These are phyloP conservation scores for Cepaea hortensis DNA, from an alignment of 2,888 invertebrate genomes.

Conservation along the genomic window DNA sequence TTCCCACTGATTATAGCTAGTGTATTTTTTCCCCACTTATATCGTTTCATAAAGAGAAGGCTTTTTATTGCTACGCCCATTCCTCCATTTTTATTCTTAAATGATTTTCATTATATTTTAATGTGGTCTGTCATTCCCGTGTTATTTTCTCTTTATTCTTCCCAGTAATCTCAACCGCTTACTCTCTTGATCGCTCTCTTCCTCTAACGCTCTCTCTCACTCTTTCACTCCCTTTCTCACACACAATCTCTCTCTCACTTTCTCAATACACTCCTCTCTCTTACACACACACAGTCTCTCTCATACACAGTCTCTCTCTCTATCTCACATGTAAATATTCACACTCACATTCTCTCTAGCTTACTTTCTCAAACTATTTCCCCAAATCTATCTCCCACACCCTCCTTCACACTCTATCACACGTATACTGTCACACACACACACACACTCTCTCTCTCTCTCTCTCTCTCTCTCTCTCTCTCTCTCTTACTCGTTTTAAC, in stretches of 20 bases:
- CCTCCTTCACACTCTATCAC: neutral
- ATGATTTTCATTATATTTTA: no score
- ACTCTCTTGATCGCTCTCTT: no score
- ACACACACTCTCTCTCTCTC: neutral
- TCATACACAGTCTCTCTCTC: neutral
- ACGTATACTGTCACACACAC: neutral
- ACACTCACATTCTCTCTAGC: neutral
- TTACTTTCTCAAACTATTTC: neutral
- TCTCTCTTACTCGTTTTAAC: neutral
- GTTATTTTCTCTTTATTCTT: no score
- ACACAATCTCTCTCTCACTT: neutral
- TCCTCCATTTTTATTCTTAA: no score
- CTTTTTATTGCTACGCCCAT: no score
- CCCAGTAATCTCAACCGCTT: no score
- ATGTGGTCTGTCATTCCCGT: no score
- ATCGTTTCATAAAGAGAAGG: no score
- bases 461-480: neutral
- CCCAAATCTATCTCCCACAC: neutral
- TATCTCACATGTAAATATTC: neutral
- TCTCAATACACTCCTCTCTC: neutral
- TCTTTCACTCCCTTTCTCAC: neutral
- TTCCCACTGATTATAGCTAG: neutral
- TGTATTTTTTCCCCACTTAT: no score
- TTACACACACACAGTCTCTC: neutral
- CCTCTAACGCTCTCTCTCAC: neutral